Percentiles rank a stretch among this genome's conserved stretches.
Conservation (phyloP, 2,797 vertebrate genomes). For the Xenopus petersii region DNA sequence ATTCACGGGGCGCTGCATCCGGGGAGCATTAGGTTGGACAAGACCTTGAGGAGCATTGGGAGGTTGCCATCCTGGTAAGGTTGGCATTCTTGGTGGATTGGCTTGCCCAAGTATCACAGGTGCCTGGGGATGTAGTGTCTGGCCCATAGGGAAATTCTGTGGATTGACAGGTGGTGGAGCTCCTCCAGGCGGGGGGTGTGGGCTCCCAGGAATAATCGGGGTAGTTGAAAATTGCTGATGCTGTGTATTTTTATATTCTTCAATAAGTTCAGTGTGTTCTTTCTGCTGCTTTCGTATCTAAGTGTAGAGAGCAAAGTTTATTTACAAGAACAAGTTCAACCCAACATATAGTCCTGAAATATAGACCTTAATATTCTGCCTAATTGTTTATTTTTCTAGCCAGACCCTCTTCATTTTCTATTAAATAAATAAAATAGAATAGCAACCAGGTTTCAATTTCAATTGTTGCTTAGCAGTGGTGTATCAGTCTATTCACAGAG, state of each 20-base stretch:
- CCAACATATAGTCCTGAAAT: too few species aligned
- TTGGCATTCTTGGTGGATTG: slow-evolving; percentile 61
- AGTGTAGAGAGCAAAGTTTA: background rate
- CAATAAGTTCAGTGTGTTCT: slow-evolving; percentile 94
- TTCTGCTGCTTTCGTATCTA: slow-evolving; percentile 98
- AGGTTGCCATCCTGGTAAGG: slow-evolving; percentile 76
- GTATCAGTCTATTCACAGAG: too few species aligned
- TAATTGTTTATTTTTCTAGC: too few species aligned
- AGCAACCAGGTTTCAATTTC: too few species aligned
- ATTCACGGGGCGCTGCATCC: slow-evolving; percentile 63
- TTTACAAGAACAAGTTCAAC: too few species aligned
- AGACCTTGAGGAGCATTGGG: slow-evolving; percentile 52
- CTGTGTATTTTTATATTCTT: slow-evolving; percentile 93
- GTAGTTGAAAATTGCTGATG: slow-evolving; percentile 78
- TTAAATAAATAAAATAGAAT: too few species aligned
- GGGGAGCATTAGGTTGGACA: slow-evolving; percentile 57
- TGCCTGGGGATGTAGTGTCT: slow-evolving; percentile 71
- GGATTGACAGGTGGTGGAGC: slow-evolving; percentile 69
- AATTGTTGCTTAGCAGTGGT: too few species aligned
- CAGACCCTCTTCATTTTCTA: too few species aligned
- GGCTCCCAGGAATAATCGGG: slow-evolving; percentile 67
- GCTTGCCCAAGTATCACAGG: slow-evolving; percentile 74
- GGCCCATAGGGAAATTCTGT: slow-evolving; percentile 73
- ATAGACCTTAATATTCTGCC: too few species aligned
- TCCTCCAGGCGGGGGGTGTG: slow-evolving; percentile 63